Conservation (phyloP, 64 coral and sea anemone species). For the Catalaphyllia jardinei region DNA sequence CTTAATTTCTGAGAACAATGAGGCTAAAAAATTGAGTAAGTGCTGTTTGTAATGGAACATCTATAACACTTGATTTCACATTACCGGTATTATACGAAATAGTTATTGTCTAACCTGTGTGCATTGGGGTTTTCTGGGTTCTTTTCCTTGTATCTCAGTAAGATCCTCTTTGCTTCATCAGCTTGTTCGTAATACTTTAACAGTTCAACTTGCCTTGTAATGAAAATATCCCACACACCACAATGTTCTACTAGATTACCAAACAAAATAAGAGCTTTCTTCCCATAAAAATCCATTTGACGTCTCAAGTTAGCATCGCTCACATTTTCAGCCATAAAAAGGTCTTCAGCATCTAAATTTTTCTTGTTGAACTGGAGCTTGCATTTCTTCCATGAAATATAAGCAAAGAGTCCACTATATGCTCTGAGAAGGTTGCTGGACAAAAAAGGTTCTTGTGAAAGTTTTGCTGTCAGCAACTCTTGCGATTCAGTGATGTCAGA, state of each 20-base stretch:
- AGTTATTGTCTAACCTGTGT: slow-evolving; percentile 62
- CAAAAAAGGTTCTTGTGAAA: slow-evolving; percentile 51
- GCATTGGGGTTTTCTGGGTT: slow-evolving; percentile 93
- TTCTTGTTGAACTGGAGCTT: background rate
- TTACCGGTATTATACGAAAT: background rate
- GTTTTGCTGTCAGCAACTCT: slow-evolving; percentile 72
- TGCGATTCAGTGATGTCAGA: slow-evolving; percentile 72
- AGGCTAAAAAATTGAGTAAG: too few species aligned
- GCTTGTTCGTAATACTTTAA: slow-evolving; percentile 60
- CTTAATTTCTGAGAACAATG: too few species aligned
- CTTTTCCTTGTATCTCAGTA: slow-evolving; percentile 66
- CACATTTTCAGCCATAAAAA: background rate
- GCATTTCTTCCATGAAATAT: slow-evolving; percentile 64
- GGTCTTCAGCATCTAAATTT: background rate
- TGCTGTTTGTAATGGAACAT: too few species aligned
- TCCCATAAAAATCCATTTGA: slow-evolving; percentile 69
- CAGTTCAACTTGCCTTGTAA: slow-evolving; percentile 72
- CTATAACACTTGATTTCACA: too few species aligned
- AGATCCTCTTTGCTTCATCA: slow-evolving; percentile 52
- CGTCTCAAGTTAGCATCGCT: background rate
- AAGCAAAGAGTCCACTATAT: slow-evolving; percentile 82
- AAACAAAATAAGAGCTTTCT: slow-evolving; percentile 72
- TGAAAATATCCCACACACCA: slow-evolving; percentile 89
- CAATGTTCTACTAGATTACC: slow-evolving; percentile 34
- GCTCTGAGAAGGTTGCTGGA: slow-evolving; percentile 48